Conservation (phyloP, 2,888 invertebrate species). For the Epirrhoe tristata region DNA sequence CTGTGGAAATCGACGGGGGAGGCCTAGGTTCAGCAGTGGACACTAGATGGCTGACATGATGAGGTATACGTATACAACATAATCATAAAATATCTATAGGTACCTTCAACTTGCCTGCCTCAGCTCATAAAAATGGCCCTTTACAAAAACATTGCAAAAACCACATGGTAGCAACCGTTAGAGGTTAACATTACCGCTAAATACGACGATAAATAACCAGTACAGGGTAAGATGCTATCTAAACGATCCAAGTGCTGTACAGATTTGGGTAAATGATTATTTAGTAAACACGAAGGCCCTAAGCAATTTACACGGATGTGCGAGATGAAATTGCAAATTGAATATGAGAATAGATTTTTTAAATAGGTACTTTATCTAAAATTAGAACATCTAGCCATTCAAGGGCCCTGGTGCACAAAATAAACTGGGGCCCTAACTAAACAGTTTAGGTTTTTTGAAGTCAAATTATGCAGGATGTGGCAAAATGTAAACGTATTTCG, state of each 20-base stretch:
- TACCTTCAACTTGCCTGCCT: neutral
- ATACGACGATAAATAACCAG: slow-evolving; percentile 57
- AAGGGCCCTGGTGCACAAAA: too few relatives aligned
- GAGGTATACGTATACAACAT: too few relatives aligned
- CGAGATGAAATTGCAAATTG: slow-evolving; percentile 13
- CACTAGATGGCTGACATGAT: too few relatives aligned
- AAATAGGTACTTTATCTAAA: too few relatives aligned
- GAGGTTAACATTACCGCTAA: slow-evolving; percentile 59
- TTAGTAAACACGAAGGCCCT: slow-evolving; percentile 35
- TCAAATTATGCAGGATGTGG: too few relatives aligned
- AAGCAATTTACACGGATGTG: slow-evolving; percentile 23
- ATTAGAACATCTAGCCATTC: too few relatives aligned
- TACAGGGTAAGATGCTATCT: slow-evolving; percentile 54
- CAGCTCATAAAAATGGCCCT: neutral
- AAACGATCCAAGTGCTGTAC: slow-evolving; percentile 50
- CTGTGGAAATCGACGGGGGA: too few relatives aligned
- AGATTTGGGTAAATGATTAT: slow-evolving; percentile 47
- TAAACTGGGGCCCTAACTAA: too few relatives aligned
- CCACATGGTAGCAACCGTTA: slow-evolving; percentile 33
- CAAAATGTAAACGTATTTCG: too few relatives aligned
- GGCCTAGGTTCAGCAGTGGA: too few relatives aligned
- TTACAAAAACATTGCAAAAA: slow-evolving; percentile 20
- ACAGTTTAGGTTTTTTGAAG: too few relatives aligned
- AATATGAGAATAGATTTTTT: neutral
- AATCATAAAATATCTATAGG: too few relatives aligned